Evolutionary conservation across 2,113 vertebrate species (phyloP), one percentile per base, ranked within the genome.

Genomic region (Ptilonorhynchus violaceus): DNA sequence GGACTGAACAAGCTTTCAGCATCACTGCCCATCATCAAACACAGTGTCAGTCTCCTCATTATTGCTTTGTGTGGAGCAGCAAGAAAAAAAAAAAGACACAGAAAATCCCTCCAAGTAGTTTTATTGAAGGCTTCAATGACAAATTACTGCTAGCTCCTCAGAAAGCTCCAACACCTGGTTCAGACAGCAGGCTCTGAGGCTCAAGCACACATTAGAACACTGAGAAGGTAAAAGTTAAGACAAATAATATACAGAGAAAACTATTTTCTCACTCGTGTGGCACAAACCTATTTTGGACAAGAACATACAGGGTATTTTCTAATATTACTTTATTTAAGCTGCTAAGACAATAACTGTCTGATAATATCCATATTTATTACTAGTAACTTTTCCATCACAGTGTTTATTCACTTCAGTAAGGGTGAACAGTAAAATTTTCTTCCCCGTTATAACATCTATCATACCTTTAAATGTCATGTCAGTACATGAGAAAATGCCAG

Each of bases 121-220:
- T 97, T 47, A 96, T 22, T 46, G 58, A 94, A 91, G 90, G 93
- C 56, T 97, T 98, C 86, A 97, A 97, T 59, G 96, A 97, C 0
- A 2, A 97, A 21, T 60, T 37, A 67, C 77, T 86, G 4, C 47
- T 89, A 23, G 41, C 62, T 44, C 9, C 4, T n/a, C 74, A 92
- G 33, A 96, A 91, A 31, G 70, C 17, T 52, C 52, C 35, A 68
- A 60, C 7, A 55, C 50, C 41, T 44, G 17, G 20, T 79, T 72
- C 49, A 56, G 41, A 76, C 35, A 37, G 13, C 12, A 7, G 23
- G 35, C 31, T 74, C 60, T 68, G 59, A 64, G 17, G 50, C 42
- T 58, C 0, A 0, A 41, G 30, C 27, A 58, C 56, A 72, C 6
- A 42, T 75, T 53, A 72, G 72, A 79, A 78, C 35, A 39, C 1